Conservation (phyloP, 2,797 vertebrate genomes). For the Diceros bicornis region DNA sequence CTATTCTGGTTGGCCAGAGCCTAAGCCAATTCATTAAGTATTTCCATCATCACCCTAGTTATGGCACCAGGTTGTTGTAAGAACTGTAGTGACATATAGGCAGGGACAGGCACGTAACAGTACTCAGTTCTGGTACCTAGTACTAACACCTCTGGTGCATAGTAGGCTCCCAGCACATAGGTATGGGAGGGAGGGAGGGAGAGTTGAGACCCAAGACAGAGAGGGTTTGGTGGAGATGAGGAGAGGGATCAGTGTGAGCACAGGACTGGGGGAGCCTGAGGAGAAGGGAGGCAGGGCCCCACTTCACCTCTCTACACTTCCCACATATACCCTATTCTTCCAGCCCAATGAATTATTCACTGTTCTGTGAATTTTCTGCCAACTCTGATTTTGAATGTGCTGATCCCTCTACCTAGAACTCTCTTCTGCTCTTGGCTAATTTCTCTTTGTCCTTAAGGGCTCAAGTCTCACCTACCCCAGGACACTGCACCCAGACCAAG, state of each 20-base stretch:
- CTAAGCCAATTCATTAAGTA: fast-evolving
- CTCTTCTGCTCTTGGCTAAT: slow-evolving; percentile 12
- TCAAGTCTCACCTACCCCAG: not conserved
- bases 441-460: not conserved
- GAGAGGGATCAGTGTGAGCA: not conserved
- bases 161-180: not conserved
- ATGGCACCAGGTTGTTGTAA: not conserved
- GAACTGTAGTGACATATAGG: not conserved
- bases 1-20: too few species aligned
- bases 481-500: not conserved
- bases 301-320: not conserved
- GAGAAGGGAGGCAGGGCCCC: not conserved
- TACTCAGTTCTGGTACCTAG: not conserved
- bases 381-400: not conserved
- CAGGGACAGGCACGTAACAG: not conserved
- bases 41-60: not conserved
- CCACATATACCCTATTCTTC: fast-evolving
- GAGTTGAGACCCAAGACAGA: not conserved
- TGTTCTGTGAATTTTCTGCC: not conserved
- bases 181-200: not conserved
- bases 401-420: not conserved
- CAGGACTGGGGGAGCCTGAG: too few species aligned
- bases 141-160: too few species aligned
- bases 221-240: not conserved
- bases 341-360: not conserved